Evolutionary conservation across 1,140 invertebrate species (phyloP), one percentile per base, ranked within the genome.

Genomic region (Bombyx mandarina): DNA sequence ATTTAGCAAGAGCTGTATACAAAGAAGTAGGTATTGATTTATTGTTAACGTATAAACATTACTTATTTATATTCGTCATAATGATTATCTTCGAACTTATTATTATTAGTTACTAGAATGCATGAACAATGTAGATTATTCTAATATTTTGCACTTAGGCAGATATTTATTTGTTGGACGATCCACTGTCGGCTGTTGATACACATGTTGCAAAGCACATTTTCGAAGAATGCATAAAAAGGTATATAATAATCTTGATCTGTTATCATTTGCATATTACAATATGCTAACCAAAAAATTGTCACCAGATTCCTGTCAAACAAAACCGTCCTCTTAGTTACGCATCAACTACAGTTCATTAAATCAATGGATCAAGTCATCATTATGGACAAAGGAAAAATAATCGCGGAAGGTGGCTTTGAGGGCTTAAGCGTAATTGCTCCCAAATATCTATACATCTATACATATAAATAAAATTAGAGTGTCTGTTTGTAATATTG

Each of bases 291-390:
- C 5, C 50, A 45, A 35, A 35, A 50, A 53, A n/a, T 9, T 52
- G 49, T 44, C 45, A 42, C 10, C 56, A 92, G 91, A 35, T 92
- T 92, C 67, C 82, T 96, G 12, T 88, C 82, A 56, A 82, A 91
- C 18, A 95, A 95, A 81, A 93, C 93, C 1, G 89, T 93, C 9
- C 89, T 97, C 55, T 86, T 97, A 9, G 93, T 95, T 1, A 97
- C 95, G 1, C 95, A 97, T 89, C 95, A 96, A 71, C 72, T 96
- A 4, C 95, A 96, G 68, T 95, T 93, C 69, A 88, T 97, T 8
- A 91, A 91, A 70, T 88, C 91, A 18, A 94, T 93, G 0, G 90
- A 94, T 73, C 89, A 92, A 61, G 94, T 97, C 60, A 80, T 96
- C 42, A 91, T 95, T 9, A 75, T 86, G 79, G 73, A 94, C 65